Evolutionary conservation across 2,888 invertebrate species (phyloP), one percentile per base, ranked within the genome.

Genomic region (Idaea biselata): DNA sequence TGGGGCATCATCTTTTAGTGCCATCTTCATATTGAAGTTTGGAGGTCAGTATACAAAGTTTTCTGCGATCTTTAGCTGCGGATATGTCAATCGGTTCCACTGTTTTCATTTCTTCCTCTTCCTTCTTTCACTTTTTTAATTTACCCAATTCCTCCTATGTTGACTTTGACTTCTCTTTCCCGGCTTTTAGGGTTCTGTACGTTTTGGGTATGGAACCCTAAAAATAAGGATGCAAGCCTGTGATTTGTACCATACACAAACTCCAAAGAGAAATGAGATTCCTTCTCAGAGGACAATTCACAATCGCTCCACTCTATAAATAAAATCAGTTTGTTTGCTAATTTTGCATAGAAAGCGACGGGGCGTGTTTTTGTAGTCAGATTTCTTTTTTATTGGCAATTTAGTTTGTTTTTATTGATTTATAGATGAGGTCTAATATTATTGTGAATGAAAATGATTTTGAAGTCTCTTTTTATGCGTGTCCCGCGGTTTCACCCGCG

Each of bases 251-350:
- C 71, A 68, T 66, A 58, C 59, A 54, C 58, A 31, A 60, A 60
- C 73, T 66, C 71, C 58, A 16, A 72, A 70, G 72, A 70, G 69
- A 72, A 18, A 77, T 79, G 78, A 80, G 80, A 79, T 80, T 76
- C 64, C 68, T 73, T 67, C 73, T 65, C 74, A 53, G 63, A 70
- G 71, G 73, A 75, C 72, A 70, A 77, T 77, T 80, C 78, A 79
- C 76, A 81, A 77, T 79, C 67, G 73, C 73, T 73, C 72, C 68
- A 71, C 73, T 73, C 62, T 68, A 74, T 73, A 77, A 75, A 74
- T 66, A 67, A 65, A 59, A 73, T 44, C 44, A 44, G 67, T 67
- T 74, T 76, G 70, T 79, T 78, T 73, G 70, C 74, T 67, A 72
- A 76, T 75, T 78, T 75, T 69, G 69, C 71, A 75, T 72, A 73